Evolutionary conservation across 2,113 vertebrate species (phyloP), one percentile per base, ranked within the genome.

Genomic region (Vireo altiloquus): DNA sequence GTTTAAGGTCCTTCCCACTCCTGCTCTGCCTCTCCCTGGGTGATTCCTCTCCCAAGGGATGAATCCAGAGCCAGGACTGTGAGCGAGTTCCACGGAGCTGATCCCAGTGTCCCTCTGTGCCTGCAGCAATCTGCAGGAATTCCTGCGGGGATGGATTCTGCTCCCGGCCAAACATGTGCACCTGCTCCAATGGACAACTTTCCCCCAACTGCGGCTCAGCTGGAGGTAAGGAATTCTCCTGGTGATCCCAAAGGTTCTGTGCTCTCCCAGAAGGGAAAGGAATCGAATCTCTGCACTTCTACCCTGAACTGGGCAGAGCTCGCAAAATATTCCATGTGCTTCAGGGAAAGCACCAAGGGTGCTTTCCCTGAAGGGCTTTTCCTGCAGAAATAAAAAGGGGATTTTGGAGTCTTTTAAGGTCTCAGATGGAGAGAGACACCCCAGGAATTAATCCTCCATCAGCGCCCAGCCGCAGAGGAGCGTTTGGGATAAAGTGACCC

Each of bases 151-250:
- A 99, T 76, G 99, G 99, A 11, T 99, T 99, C 96, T 99, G 99
- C 47, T 99, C 99, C 15, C 98, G 99, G 94, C 99, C 99, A 11
- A 99, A 99, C 97, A 99, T 99, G 98, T 99, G 99, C 92, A 99
- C 99, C 25, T 99, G 99, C 87, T 98, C 99, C 37, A 99, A 98
- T 3, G 99, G 99, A 24, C 99, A 99, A 35, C 98, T 99, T 11
- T 98, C 99, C 42, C 98, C 99, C 64, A 99, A 97, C 98, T 99
- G 99, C 24, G 99, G 98, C 88, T 97, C 98, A 4, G 97, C 97
- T 64, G 83, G 83, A 98, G 98, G 98, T 99, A 91, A 98, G 98
- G 56, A 20, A 23, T 35, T 25, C 7, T 35, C 20, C 47, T 28
- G 82, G 10, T 4, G 9, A 5, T 28, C 65, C 3, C 7, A 6